Conservation (phyloP, 1,140 invertebrate genomes). For the Telenomus remus region DNA sequence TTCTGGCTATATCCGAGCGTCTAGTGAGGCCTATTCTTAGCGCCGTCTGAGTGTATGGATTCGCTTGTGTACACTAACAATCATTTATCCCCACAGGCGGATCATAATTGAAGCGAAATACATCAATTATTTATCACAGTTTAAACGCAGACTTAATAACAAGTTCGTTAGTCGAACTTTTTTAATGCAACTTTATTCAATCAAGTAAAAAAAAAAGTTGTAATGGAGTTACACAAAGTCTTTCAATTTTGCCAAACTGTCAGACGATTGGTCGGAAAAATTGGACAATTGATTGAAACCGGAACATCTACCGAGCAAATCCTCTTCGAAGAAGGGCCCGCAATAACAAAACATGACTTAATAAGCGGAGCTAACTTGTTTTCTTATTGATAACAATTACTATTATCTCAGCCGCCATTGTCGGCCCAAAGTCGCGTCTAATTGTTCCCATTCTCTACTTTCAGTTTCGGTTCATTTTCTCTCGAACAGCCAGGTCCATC, state of each 20-base stretch:
- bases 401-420: conserved; percentile 34
- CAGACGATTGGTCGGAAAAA: too few species aligned
- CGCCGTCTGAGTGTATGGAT: conserved; percentile 54
- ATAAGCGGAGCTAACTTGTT: conserved; percentile 35
- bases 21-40: conserved; percentile 70
- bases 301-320: conserved; percentile 29
- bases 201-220: too few species aligned
- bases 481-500: conserved; percentile 17
- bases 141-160: too few species aligned
- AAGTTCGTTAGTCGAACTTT: too few species aligned
- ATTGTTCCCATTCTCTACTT: conserved; percentile 38
- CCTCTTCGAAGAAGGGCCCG: conserved; percentile 14
- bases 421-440: conserved; percentile 36
- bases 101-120: conserved; percentile 42
- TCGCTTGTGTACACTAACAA: conserved; percentile 40
- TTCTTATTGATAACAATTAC: conserved; percentile 57
- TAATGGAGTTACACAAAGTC: too few species aligned
- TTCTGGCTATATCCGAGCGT: conserved; percentile 66
- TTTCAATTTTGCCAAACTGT: too few species aligned
- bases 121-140: conserved; percentile 35
- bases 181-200: too few species aligned
- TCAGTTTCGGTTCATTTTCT: conserved; percentile 29
- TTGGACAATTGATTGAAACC: conserved; percentile 15
- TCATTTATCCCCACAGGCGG: conserved; percentile 26
- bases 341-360: conserved; percentile 44